A percentile compares a stretch with the other conserved stretches of the same genome.
phyloP scores from a whole-genome alignment of 2,888 invertebrate genomes.

The Apantesis nais region DNA sequence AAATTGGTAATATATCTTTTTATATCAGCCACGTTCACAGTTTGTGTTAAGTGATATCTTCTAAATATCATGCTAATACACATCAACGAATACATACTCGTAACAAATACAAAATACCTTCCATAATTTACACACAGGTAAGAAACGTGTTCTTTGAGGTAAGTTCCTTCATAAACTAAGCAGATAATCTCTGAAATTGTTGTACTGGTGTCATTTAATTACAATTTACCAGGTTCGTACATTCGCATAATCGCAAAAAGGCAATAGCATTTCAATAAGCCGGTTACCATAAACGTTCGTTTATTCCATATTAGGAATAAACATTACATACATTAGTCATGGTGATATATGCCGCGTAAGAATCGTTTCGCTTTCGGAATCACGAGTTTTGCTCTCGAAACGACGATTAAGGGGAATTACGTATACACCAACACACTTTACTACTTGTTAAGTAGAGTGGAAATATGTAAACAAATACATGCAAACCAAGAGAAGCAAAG shows the following conservation, averaged over 20 bases:
- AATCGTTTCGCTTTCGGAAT: slow-evolving; percentile 76
- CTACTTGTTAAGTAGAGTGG: slow-evolving; percentile 45
- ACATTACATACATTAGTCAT: slow-evolving; percentile 47
- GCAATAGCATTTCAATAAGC: slow-evolving; percentile 46
- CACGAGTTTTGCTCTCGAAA: slow-evolving; percentile 77
- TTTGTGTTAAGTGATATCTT: neutral
- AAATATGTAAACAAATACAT: slow-evolving; percentile 47
- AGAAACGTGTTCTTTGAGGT: neutral
- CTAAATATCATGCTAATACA: slow-evolving; percentile 4
- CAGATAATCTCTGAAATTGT: slow-evolving; percentile 14
- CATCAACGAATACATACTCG: neutral
- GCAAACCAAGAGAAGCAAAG: neutral
- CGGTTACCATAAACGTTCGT: slow-evolving; percentile 44
- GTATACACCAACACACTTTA: slow-evolving; percentile 43
- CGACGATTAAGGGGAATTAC: slow-evolving; percentile 52
- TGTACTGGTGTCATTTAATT: slow-evolving; percentile 17
- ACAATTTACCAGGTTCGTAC: slow-evolving; percentile 17
- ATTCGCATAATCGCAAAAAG: slow-evolving; percentile 46
- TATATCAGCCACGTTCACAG: neutral
- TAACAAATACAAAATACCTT: neutral
- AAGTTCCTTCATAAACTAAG: slow-evolving; percentile 8
- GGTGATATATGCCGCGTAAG: slow-evolving; percentile 51
- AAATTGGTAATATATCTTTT: too few relatives aligned
- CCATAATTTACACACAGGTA: neutral
- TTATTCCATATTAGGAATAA: slow-evolving; percentile 50